A percentile compares a stretch with the other conserved stretches of the same genome.
These are phyloP conservation scores for Apteryx owenii DNA, from an alignment of 2,113 vertebrate genomes.

Conservation along the genomic window DNA sequence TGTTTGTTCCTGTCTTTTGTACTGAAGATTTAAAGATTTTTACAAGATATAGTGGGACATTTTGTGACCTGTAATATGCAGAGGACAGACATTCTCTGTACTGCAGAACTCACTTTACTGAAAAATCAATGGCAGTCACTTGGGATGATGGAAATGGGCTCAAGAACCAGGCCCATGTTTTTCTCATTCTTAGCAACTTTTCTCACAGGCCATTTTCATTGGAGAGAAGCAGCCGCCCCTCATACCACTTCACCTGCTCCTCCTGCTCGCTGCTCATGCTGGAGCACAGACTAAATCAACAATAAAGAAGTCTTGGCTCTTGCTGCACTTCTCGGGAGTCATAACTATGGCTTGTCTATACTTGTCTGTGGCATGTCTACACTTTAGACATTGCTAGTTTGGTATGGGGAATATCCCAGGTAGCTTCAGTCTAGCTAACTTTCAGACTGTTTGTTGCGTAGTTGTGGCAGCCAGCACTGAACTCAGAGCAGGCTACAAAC, in stretches of 20 bases:
- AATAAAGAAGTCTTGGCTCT: background rate
- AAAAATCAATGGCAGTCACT: background rate
- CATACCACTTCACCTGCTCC: rapidly evolving
- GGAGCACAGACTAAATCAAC: too few relatives aligned
- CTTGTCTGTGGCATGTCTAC: too few relatives aligned
- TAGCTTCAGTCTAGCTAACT: background rate
- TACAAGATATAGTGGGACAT: background rate
- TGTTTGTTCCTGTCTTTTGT: background rate
- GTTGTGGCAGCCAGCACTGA: background rate
- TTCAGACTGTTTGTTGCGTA: background rate
- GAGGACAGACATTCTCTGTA: background rate
- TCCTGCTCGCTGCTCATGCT: too few relatives aligned
- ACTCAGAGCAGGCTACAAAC: background rate
- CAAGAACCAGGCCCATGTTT: background rate
- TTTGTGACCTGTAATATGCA: background rate
- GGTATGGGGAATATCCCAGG: rapidly evolving
- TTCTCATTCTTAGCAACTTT: background rate
- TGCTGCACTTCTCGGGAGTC: background rate
- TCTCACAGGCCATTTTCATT: background rate
- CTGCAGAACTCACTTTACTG: background rate
- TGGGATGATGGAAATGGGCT: background rate
- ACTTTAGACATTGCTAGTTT: background rate
- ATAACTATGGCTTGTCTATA: background rate
- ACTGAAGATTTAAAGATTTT: background rate
- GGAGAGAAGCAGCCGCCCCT: background rate